Conservation (phyloP, 2,113 vertebrate genomes). For the Mustelus asterias region DNA sequence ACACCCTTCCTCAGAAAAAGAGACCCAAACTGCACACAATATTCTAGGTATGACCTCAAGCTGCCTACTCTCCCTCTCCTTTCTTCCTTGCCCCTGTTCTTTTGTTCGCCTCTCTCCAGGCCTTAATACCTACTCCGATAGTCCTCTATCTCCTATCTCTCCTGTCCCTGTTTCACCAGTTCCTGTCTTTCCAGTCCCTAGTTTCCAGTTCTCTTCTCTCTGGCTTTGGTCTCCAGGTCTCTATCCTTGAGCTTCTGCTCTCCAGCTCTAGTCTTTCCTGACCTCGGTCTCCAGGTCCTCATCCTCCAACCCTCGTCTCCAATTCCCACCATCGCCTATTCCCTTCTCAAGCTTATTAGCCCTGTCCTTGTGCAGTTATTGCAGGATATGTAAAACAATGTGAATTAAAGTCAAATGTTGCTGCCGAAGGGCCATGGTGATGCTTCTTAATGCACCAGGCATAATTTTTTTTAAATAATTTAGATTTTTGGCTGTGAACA, state of each 20-base stretch:
- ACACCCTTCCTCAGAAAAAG: too few relatives aligned
- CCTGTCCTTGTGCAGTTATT: background rate
- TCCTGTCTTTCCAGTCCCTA: too few relatives aligned
- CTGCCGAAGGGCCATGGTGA: background rate
- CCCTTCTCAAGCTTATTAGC: background rate
- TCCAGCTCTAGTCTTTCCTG: background rate
- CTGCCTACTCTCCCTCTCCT: background rate
- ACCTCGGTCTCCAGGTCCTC: background rate
- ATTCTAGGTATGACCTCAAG: too few relatives aligned
- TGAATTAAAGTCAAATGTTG: background rate
- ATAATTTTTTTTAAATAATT: too few relatives aligned
- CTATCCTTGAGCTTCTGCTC: background rate
- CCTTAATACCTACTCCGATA: too few relatives aligned
- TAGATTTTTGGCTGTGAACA: too few relatives aligned
- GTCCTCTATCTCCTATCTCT: too few relatives aligned
- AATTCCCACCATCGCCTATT: background rate
- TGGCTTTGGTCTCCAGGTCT: too few relatives aligned
- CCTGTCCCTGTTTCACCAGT: too few relatives aligned
- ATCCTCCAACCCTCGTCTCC: background rate
- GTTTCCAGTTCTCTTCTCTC: too few relatives aligned
- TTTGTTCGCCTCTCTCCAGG: background rate
- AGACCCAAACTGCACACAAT: too few relatives aligned
- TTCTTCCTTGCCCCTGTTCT: background rate
- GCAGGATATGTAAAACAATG: background rate
- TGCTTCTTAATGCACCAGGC: background rate